A percentile compares a stretch with the other conserved stretches of the same genome.
Conservation (phyloP, 2,888 invertebrate species). For the Campaea margaritaria region DNA sequence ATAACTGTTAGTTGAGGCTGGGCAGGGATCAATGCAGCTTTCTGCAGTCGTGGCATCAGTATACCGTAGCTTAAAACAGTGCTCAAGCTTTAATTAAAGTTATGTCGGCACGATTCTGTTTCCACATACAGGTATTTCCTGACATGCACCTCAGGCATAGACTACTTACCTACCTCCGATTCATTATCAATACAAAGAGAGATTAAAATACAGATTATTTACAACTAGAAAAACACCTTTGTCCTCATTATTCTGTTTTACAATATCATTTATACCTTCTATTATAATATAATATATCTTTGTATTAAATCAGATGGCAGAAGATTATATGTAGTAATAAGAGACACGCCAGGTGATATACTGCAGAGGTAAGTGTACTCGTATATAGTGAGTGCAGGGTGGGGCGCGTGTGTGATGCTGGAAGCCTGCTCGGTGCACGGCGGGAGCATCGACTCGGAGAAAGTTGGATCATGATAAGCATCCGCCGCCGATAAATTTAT, state of each 20-base stretch:
- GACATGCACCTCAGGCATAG: too few relatives aligned
- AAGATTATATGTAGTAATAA: neutral
- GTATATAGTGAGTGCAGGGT: slow-evolving; percentile 23
- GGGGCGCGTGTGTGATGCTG: slow-evolving; percentile 48
- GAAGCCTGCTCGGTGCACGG: slow-evolving; percentile 42
- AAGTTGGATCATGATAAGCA: slow-evolving; percentile 81
- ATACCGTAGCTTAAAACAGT: neutral
- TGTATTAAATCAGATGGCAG: neutral
- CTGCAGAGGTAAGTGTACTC: neutral
- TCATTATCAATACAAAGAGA: too few relatives aligned
- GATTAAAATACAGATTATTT: too few relatives aligned
- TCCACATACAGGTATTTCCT: neutral
- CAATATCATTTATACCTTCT: too few relatives aligned
- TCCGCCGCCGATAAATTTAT: slow-evolving; percentile 77
- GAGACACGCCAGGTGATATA: neutral
- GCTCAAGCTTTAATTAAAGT: neutral
- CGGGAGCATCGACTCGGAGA: slow-evolving; percentile 68
- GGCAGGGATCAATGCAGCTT: slow-evolving; percentile 37
- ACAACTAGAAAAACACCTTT: too few relatives aligned
- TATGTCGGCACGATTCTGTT: neutral
- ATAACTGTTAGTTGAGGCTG: slow-evolving; percentile 39
- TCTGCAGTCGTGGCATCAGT: slow-evolving; percentile 16
- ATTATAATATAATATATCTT: too few relatives aligned
- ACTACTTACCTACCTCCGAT: too few relatives aligned
- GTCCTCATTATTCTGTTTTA: too few relatives aligned